A percentile compares a stretch with the other conserved stretches of the same genome.
phyloP scores from a whole-genome alignment of 2,797 vertebrate genomes.

The Microctenopoma lineatum region DNA sequence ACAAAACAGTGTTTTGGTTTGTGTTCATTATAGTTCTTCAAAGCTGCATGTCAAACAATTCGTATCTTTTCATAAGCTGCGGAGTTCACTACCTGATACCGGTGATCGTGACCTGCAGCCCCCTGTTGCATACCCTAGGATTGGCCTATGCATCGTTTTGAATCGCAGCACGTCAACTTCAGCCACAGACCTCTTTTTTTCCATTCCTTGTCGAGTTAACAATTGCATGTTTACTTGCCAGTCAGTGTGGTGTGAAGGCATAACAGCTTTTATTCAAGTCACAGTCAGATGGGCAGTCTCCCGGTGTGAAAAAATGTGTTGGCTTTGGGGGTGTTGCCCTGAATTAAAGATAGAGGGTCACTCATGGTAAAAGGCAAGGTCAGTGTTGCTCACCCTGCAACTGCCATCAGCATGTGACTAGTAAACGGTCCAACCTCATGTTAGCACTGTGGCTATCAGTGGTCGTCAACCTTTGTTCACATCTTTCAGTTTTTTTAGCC shows the following conservation, averaged over 20 bases:
- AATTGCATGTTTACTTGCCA: conserved; percentile 59
- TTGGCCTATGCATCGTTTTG: conserved; percentile 31
- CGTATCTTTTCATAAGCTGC: conserved; percentile 34
- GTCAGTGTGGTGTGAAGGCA: conserved; percentile 55
- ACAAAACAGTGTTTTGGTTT: conserved; percentile 50
- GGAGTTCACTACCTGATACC: conserved; percentile 39
- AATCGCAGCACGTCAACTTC: conserved; percentile 24
- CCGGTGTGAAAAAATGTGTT: conserved; percentile 62
- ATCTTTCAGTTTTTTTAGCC: neutral
- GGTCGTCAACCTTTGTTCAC: conserved; percentile 12
- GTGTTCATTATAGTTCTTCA: conserved; percentile 30
- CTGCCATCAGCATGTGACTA: conserved; percentile 66
- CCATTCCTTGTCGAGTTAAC: conserved; percentile 43
- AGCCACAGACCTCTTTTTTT: conserved; percentile 18
- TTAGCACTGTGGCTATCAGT: conserved; percentile 23
- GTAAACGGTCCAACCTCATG: conserved; percentile 64
- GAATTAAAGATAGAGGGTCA: conserved; percentile 73
- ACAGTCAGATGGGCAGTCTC: conserved; percentile 55
- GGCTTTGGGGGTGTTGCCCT: conserved; percentile 63
- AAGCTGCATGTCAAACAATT: conserved; percentile 32
- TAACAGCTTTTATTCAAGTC: conserved; percentile 58
- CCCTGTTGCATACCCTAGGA: conserved; percentile 31
- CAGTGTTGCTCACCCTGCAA: conserved; percentile 58
- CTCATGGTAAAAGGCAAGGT: conserved; percentile 82
- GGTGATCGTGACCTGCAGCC: conserved; percentile 50